Conservation (phyloP, 2,888 invertebrate genomes). For the Mamestra brassicae region DNA sequence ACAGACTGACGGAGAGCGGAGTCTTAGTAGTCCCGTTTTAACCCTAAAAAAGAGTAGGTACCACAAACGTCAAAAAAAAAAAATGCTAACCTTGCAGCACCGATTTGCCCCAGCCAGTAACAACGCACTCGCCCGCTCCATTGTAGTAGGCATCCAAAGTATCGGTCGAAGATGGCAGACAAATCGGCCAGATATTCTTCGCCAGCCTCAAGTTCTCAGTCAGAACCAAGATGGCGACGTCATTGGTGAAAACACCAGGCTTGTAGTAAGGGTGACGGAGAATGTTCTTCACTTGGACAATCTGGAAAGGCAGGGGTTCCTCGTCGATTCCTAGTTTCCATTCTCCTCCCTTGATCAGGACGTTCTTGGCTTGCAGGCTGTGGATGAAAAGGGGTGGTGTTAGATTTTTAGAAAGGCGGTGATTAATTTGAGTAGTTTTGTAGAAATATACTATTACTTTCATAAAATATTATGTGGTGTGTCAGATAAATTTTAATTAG, state of each 20-base stretch:
- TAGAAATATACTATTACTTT: no score
- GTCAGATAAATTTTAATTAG: no score
- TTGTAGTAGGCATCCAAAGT: slow-evolving; percentile 91
- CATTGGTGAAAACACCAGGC: slow-evolving; percentile 91
- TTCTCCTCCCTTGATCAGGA: slow-evolving; percentile 95
- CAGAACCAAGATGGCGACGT: slow-evolving; percentile 94
- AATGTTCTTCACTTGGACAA: slow-evolving; percentile 93
- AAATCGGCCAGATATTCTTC: slow-evolving; percentile 94
- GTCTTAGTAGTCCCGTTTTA: no score
- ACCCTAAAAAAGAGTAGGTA: no score
- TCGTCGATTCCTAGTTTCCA: slow-evolving; percentile 96
- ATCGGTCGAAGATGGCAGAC: slow-evolving; percentile 89
- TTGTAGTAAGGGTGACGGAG: slow-evolving; percentile 93
- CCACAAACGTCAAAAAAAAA: neutral
- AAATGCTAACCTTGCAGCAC: slow-evolving; percentile 93
- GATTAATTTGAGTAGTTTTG: no score
- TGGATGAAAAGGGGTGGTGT: slow-evolving; percentile 51
- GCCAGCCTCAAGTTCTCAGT: slow-evolving; percentile 92
- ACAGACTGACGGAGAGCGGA: no score
- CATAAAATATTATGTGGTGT: no score
- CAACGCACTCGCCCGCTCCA: slow-evolving; percentile 92
- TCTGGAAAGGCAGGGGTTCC: slow-evolving; percentile 95
- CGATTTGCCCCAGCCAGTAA: slow-evolving; percentile 96
- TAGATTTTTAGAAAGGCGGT: neutral
- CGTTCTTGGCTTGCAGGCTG: slow-evolving; percentile 92